These are phyloP conservation scores for Dufourea novaeangliae DNA, from an alignment of 1,140 invertebrate genomes.

Conservation along the genomic window DNA sequence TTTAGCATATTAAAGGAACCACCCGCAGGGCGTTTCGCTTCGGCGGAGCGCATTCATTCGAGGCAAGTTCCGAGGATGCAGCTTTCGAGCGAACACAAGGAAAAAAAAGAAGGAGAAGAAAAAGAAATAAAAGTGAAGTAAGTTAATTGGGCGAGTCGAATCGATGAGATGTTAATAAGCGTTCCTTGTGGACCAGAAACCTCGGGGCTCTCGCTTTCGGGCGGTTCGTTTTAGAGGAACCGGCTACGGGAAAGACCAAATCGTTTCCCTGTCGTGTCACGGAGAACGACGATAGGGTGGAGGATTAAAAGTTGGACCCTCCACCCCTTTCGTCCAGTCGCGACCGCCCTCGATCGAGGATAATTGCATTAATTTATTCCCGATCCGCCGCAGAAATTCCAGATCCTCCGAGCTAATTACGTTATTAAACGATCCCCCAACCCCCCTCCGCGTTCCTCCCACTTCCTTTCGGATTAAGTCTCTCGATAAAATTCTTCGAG, in stretches of 20 bases:
- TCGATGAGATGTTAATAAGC: conserved; percentile 51
- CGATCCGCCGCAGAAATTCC: conserved; percentile 69
- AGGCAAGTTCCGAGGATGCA: conserved; percentile 38
- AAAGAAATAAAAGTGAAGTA: conserved; percentile 10
- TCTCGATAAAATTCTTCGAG: conserved; percentile 61
- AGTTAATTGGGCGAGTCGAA: conserved; percentile 62
- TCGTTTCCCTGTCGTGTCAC: conserved; percentile 39
- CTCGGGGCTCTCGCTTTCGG: neutral
- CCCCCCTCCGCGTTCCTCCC: too few relatives aligned
- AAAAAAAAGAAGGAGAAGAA: neutral
- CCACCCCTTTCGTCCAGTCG: conserved; percentile 47
- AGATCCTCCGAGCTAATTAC: conserved; percentile 74
- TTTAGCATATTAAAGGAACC: conserved; percentile 78
- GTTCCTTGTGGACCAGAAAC: neutral
- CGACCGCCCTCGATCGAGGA: conserved; percentile 48
- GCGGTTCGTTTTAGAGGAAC: neutral
- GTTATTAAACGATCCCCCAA: conserved; percentile 65
- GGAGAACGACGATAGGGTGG: neutral
- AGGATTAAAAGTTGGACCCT: conserved; percentile 19
- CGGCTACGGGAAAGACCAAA: conserved; percentile 37
- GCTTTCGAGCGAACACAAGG: conserved; percentile 21
- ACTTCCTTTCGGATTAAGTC: conserved; percentile 50
- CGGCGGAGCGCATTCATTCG: conserved; percentile 57
- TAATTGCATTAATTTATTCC: conserved; percentile 77
- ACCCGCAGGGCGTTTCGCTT: conserved; percentile 54